Base-by-base conservation (phyloP, 2,113 vertebrate species). In the Notiomystis cincta region DNA sequence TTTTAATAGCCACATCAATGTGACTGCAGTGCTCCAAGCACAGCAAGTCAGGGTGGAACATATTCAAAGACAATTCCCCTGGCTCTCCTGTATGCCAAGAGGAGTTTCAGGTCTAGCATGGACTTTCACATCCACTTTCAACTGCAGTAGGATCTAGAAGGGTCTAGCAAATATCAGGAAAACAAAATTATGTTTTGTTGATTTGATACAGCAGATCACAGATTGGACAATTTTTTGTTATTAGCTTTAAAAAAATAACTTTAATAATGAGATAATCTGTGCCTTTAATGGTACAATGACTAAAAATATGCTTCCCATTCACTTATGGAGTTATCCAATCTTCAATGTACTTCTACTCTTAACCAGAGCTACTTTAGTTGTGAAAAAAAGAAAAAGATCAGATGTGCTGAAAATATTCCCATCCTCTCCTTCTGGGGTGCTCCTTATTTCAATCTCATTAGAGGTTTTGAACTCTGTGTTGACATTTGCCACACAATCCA, bases 221-320 rank as follows among this genome's bases (percentile, higher is more conserved):
- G 17, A 53, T 13, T 30, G 11, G 31, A 54, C 6, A 11, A 5
- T 31, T 27, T 79, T 86, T 88, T 82, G 6, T 15, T 71, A 17
- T 48, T 57, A 17, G 6, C 8, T 58, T 51, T 58, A 58, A 28
- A 1, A 78, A 15, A 31, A 11, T 23, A 42, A 4, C 0, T 65
- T 67, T 62, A 61, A 45, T 30, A 11, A 65, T 0, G 0, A 73
- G 3, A n/a, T 50, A 64, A 71, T 45, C 31, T 79, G 3, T 3
- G 3, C 6, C 14, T 57, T 76, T 87, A 17, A 4, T 20, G 15
- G 5, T 35, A 50, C 3, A 10, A 40, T 30, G 37, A 28, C 18
- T 75, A 21, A 73, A 92, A 60, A 65, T 23, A 5, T 42, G 20
- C 8, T 4, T 61, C 44, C 20, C 17, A 20, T 83, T 66, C 38